Evolutionary conservation across 2,797 vertebrate genomes (phyloP), one percentile per base, ranked within the genome.

Genomic region (Alectoris magna): DNA sequence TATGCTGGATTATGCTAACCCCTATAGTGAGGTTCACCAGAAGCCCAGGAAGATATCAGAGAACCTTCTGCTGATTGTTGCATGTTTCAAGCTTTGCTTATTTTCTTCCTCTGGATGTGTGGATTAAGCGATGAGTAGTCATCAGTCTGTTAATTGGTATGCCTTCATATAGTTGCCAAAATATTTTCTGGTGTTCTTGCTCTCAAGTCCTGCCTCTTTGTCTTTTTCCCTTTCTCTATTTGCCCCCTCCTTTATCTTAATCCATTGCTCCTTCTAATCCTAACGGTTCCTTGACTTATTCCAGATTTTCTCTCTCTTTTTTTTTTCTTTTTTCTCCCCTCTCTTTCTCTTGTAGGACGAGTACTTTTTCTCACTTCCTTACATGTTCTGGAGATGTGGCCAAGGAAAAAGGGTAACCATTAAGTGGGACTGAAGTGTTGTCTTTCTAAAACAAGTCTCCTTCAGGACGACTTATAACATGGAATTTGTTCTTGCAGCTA

Each of bases 231-330:
- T 11, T n/a, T 5, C 9, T 27, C 10, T 9, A 10, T 15, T 6
- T 24, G 1, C 12, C 2, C 7, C 5, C 18, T 34, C 16, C 1
- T 2, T 48, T 48, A 41, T 60, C 15, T 55, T 41, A 24, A 2
- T 80, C 34, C 16, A 11, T 53, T 53, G 53, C 64, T 36, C 4
- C 11, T 87, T 16, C 78, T 8, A 1, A 4, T 84, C 7, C n/a
- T 70, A 36, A 27, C 29, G 16, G 64, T 84, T 91, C 15, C 24
- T 81, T 53, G 29, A 70, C 23, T 75, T 83, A 27, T 1, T 63
- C 10, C 19, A 55, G 22, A 27, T 6, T 5, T 4, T 22, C 3
- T 51, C 10, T 59, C 60, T 34, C 34, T 34, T 34, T 34, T 34
- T 34, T 34, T 34, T 34, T 34, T 34, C 34, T 34, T 64, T 74